Evolutionary conservation across 2,888 invertebrate species (phyloP), one percentile per base, ranked within the genome.

Genomic region (Drosophila pegasa): DNA sequence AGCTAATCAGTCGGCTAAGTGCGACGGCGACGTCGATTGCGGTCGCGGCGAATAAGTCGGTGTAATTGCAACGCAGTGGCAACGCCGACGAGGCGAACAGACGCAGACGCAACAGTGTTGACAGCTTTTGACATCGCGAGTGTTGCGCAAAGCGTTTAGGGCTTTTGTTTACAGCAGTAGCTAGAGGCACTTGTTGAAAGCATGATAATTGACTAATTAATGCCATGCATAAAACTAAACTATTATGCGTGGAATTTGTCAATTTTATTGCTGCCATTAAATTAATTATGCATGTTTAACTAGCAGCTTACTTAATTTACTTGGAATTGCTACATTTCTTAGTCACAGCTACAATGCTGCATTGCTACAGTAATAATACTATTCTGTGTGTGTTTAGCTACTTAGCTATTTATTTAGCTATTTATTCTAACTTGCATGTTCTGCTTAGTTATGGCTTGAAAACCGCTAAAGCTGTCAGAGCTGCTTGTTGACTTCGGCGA

Each of bases 1-100:
- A 61, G 50, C 74, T 75, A 75, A 75, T 75, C 75, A 77, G 75
- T 37, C 50, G 54, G 59, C 64, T 60, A 69, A 75, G 71, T 64
- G 76, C 66, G 67, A 52, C 51, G 60, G 41, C 54, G 63, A 38
- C 54, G 40, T 25, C 45, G 63, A 62, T 79, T 79, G 77, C 68
- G 71, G 80, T 73, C 50, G 54, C 62, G 47, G 71, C 74, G 55
- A 78, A 78, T 68, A 48, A 61, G 33, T 60, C 60, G 61, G 56
- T 61, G 60, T 73, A 79, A 82, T 80, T 79, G 76, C 80, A 68
- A 56, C 67, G 65, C 61, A 25, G 84, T 80, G 84, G 84, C 80
- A 80, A 77, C 80, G 77, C 80, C 61, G 41, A 25, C 61, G 33
- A 63, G 58, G 70, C 62, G 45, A 59, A 64, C 27, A 37, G 43